Percentiles rank a stretch among this genome's conserved stretches.
phyloP scores from a whole-genome alignment of 2,797 vertebrate genomes.

The Eulemur coronatus region DNA sequence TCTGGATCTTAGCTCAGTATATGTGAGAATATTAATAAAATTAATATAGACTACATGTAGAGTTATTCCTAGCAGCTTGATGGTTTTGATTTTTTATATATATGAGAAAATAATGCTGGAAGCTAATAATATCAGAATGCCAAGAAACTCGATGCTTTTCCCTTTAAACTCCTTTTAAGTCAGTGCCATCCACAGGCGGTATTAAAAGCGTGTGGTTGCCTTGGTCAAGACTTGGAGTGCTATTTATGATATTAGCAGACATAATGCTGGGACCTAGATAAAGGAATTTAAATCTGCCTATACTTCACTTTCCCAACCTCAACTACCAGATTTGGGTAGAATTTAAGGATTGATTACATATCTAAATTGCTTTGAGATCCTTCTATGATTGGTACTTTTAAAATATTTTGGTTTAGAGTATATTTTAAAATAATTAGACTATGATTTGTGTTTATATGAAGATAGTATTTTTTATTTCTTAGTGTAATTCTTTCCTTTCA shows the following conservation, averaged over 20 bases:
- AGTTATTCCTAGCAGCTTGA: background rate
- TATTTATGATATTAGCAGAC: background rate
- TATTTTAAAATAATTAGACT: constrained; percentile 31
- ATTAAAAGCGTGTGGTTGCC: background rate
- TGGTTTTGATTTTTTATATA: background rate
- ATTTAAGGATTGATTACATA: background rate
- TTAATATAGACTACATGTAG: background rate
- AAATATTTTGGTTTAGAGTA: background rate
- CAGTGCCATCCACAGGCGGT: background rate
- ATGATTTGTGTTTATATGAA: background rate
- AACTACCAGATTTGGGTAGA: background rate
- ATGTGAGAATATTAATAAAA: background rate
- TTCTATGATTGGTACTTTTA: background rate
- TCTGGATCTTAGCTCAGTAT: background rate
- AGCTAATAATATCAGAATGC: background rate
- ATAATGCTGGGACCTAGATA: background rate
- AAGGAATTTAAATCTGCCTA: background rate
- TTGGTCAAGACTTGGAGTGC: background rate
- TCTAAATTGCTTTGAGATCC: background rate
- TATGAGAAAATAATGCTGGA: background rate
- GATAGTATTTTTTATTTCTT: background rate
- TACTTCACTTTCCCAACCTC: background rate
- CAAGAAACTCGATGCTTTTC: background rate
- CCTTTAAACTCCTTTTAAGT: background rate
- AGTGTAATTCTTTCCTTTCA: background rate